Conservation (phyloP, 30 jellyfish, hydroid and myxozoan species). For the Hydractinia symbiolongicarpus region DNA sequence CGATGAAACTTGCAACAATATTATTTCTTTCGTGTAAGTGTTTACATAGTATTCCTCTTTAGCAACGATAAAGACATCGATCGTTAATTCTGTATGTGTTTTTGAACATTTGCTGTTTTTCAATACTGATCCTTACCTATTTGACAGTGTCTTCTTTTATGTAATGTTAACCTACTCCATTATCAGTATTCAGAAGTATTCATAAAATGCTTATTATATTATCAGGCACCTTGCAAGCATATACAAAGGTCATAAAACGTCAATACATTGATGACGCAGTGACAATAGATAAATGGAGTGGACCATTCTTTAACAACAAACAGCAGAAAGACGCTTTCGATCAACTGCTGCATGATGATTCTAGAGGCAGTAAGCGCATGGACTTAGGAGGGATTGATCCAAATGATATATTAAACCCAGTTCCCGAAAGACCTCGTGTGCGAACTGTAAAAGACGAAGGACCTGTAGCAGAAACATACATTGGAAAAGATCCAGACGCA, state of each 20-base stretch:
- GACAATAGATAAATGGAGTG: slow-evolving; percentile 18
- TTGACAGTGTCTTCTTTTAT: too few species aligned
- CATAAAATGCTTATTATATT: too few species aligned
- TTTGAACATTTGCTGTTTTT: too few species aligned
- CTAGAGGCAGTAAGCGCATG: background rate
- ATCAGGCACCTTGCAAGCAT: too few species aligned
- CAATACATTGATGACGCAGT: slow-evolving; percentile 19
- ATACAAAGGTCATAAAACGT: background rate
- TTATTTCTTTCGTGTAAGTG: too few species aligned
- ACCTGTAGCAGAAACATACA: slow-evolving; percentile 59
- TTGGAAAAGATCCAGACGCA: slow-evolving; percentile 60
- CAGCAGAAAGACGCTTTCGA: slow-evolving; percentile 22
- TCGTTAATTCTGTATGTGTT: too few species aligned
- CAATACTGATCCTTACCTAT: too few species aligned
- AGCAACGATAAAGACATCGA: too few species aligned
- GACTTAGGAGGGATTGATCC: slow-evolving; percentile 21
- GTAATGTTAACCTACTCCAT: too few species aligned
- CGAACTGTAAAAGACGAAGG: slow-evolving; percentile 25
- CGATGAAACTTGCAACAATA: too few species aligned
- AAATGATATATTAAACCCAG: slow-evolving; percentile 15
- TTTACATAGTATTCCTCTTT: too few species aligned
- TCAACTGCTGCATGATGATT: background rate
- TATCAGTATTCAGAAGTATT: too few species aligned
- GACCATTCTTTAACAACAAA: slow-evolving; percentile 24
- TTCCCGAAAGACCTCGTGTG: slow-evolving; percentile 34